phyloP scores from a whole-genome alignment of 53 echinoderm and acorn worm species.

The Temnopleurus reevesii region DNA sequence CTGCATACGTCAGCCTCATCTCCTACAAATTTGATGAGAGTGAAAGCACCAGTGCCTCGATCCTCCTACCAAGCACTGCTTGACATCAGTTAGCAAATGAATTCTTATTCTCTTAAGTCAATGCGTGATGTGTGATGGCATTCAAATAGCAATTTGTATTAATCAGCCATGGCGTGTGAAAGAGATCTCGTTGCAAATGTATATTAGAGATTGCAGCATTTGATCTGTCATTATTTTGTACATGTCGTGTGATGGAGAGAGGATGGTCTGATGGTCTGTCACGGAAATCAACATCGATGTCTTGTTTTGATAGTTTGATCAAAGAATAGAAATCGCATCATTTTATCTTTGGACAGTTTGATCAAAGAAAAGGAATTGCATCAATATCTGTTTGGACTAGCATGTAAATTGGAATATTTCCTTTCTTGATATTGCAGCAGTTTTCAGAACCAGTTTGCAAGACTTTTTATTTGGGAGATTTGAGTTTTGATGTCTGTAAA shows the following conservation, averaged over 20 bases:
- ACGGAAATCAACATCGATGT: too few species aligned
- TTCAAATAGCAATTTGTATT: neutral
- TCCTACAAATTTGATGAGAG: neutral
- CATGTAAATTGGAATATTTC: too few species aligned
- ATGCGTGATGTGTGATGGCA: constrained; percentile 9
- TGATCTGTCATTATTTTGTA: neutral
- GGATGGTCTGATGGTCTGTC: neutral
- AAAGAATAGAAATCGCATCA: too few species aligned
- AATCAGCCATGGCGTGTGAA: neutral
- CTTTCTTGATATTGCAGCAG: too few species aligned
- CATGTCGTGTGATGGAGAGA: neutral
- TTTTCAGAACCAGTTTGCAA: too few species aligned
- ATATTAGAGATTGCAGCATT: neutral
- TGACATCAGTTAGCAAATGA: neutral
- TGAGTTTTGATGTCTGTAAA: too few species aligned
- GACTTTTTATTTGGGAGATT: too few species aligned
- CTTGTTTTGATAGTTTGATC: too few species aligned
- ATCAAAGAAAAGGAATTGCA: too few species aligned
- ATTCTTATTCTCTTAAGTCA: neutral
- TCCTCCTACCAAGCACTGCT: constrained; percentile 10
- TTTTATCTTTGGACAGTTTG: too few species aligned
- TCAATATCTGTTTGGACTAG: too few species aligned
- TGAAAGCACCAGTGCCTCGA: constrained; percentile 6
- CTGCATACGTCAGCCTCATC: neutral
- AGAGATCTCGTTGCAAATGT: neutral